Evolutionary conservation across 1,140 invertebrate genomes (phyloP), one percentile per base, ranked within the genome.

Genomic region (Radopholus similis): DNA sequence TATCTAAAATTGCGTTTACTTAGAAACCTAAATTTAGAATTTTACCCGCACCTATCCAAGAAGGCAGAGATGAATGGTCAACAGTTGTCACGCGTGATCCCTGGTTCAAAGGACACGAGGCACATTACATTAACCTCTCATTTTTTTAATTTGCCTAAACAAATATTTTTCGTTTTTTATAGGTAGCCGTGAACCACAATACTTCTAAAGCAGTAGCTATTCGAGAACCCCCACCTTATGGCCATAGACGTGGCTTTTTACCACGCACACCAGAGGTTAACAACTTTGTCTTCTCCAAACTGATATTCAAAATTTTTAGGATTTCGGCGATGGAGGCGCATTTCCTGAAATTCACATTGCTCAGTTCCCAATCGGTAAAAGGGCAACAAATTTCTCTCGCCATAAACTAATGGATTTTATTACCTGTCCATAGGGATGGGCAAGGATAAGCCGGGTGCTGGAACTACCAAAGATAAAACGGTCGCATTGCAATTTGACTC

Each of bases 261-360:
- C 95, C 95, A 15, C 84, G 94, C 64, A 87, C 86, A 64, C 86
- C 88, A 73, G 91, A 94, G 59, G 92, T 94, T 84, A 13, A 40
- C 40, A 53, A 28, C 54, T 23, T 54, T n/a, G 13, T 42, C 34
- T 70, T 49, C 18, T 63, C 37, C 15, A 18, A 51, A 23, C 5
- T 55, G 26, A 37, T 6, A 26, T 30, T 32, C 64, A 57, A n/a
- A n/a, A n/a, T n/a, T n/a, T 72, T 72, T 30, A 88, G 87, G 90
- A 91, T 85, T 92, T 88, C 87, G 88, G 88, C 76, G 95, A 98
- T 89, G 96, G 96, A 6, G 96, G 96, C 11, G 92, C 96, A 0
- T 99, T 94, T 84, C 95, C 96, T 1, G 96, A 99, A 85, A 95
- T 98, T 64, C 90, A 90, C 83, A 90, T 97, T 13, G 93, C 93